These are phyloP conservation scores for Pteronura brasiliensis DNA, from an alignment of 2,113 vertebrate species.

Conservation along the genomic window DNA sequence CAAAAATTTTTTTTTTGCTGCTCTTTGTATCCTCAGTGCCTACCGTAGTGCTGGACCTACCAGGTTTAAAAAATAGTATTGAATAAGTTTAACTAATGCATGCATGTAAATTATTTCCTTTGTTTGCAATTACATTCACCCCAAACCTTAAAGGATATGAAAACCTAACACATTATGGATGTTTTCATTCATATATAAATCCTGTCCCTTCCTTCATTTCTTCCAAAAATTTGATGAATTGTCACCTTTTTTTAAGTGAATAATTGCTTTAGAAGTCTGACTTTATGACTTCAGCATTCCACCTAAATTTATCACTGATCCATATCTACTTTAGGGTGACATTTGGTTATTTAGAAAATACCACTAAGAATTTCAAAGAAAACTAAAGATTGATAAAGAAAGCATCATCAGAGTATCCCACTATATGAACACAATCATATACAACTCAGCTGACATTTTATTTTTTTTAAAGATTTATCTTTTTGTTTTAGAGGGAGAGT, in stretches of 20 bases:
- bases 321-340: background rate
- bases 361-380: background rate
- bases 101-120: background rate
- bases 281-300: background rate
- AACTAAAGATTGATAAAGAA: background rate
- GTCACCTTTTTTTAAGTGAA: background rate
- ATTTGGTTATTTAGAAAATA: background rate
- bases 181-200: background rate
- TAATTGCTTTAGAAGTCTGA: background rate
- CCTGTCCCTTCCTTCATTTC: background rate
- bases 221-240: background rate
- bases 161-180: background rate
- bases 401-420: background rate
- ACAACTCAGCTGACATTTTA: background rate
- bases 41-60: background rate
- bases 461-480: background rate
- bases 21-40: background rate
- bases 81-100: background rate
- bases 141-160: background rate
- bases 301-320: background rate
- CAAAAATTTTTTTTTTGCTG: background rate
- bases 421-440: background rate
- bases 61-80: background rate
- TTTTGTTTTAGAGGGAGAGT: background rate
- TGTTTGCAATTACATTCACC: background rate